A percentile compares a stretch with the other conserved stretches of the same genome.
phyloP scores from a whole-genome alignment of 2,888 invertebrate species.

The Ochropleura plecta region DNA sequence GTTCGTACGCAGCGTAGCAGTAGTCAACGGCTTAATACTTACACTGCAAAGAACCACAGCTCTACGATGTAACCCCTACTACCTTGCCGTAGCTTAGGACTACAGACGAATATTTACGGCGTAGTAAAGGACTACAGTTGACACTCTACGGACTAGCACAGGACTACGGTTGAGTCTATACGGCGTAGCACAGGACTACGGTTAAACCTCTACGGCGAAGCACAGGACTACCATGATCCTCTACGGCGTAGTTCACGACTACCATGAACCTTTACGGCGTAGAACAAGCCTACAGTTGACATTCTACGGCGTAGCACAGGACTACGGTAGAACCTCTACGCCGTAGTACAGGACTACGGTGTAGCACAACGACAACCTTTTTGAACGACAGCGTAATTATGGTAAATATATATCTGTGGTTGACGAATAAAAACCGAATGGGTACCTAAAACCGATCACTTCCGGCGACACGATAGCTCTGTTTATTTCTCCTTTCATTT shows the following conservation, averaged over 20 bases:
- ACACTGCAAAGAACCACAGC: no score
- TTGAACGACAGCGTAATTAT: neutral
- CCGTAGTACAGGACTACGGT: neutral
- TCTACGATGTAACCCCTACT: no score
- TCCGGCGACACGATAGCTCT: conserved; percentile 77
- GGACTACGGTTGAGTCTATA: no score
- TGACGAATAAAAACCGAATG: neutral
- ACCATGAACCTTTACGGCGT: neutral
- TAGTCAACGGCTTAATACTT: no score
- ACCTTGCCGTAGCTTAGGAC: neutral
- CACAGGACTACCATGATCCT: neutral
- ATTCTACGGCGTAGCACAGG: neutral
- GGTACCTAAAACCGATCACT: conserved; percentile 77
- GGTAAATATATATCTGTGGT: no score
- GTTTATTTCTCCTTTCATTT: conserved; percentile 80
- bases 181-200: neutral
- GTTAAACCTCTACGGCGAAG: neutral
- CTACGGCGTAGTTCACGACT: neutral
- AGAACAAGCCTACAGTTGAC: neutral
- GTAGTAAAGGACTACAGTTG: neutral
- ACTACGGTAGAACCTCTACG: neutral
- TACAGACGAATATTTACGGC: neutral
- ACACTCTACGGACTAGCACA: neutral
- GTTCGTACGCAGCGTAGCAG: neutral
- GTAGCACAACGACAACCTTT: neutral